These are phyloP conservation scores for Melanotaenia nigrans DNA, from an alignment of 2,797 vertebrate species.

Conservation along the genomic window DNA sequence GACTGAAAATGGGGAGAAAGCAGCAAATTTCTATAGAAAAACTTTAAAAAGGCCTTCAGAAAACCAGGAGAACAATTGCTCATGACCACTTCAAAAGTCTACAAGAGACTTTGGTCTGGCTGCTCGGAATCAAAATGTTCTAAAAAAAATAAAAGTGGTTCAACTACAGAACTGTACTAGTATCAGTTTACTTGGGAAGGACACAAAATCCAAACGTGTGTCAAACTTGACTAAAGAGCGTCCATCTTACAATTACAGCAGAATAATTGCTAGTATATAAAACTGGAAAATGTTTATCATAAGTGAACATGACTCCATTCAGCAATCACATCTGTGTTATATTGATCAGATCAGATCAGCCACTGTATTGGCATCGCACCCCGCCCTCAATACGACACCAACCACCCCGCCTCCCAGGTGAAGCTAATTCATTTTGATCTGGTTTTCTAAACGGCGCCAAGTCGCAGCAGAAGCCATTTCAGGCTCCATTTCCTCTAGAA, in stretches of 20 bases:
- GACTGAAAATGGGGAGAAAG: conserved; percentile 8
- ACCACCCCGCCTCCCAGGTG: too few relatives aligned
- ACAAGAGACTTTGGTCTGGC: not conserved
- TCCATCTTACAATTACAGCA: not conserved
- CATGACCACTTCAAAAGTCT: not conserved
- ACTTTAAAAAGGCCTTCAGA: not conserved
- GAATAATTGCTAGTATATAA: not conserved
- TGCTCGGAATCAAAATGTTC: not conserved
- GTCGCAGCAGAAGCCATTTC: too few relatives aligned
- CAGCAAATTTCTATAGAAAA: not conserved
- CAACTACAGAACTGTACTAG: not conserved
- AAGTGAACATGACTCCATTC: not conserved
- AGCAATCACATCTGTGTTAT: too few relatives aligned
- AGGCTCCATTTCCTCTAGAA: too few relatives aligned
- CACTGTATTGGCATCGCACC: too few relatives aligned
- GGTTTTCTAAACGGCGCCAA: too few relatives aligned
- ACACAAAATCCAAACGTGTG: not conserved
- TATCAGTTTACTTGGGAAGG: conserved; percentile 12
- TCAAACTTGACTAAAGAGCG: not conserved
- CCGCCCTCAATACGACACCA: too few relatives aligned
- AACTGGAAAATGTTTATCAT: not conserved
- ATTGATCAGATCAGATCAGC: too few relatives aligned
- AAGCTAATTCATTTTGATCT: too few relatives aligned
- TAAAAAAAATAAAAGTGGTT: not conserved
- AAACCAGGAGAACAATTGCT: not conserved